Percentiles rank a stretch among this genome's conserved stretches.
phyloP scores from a whole-genome alignment of 2,113 vertebrate genomes.

The Nothocercus nigrocapillus region DNA sequence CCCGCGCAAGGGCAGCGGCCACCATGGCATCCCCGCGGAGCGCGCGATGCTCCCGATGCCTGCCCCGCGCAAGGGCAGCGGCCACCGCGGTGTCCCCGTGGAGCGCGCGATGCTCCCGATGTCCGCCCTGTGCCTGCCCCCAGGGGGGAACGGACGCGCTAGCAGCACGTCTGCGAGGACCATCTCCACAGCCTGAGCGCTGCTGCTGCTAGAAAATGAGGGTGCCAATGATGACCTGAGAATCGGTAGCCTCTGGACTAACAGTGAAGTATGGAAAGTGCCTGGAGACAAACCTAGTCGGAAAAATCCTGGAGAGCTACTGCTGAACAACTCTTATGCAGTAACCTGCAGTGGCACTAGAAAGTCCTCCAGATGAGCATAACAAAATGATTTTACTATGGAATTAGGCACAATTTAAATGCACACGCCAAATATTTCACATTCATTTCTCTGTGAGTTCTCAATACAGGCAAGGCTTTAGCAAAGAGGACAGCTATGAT shows the following conservation, averaged over 20 bases:
- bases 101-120: too few species aligned
- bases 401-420: background rate
- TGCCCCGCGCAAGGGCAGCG: too few species aligned
- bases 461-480: background rate
- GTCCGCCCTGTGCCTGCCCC: background rate
- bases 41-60: too few species aligned
- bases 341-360: background rate
- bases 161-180: background rate
- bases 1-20: too few species aligned
- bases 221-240: background rate
- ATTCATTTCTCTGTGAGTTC: background rate
- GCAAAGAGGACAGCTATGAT: background rate
- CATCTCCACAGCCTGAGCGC: background rate
- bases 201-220: background rate
- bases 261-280: background rate
- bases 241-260: background rate
- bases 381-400: background rate
- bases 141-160: background rate
- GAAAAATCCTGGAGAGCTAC: background rate
- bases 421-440: background rate
- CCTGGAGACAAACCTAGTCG: background rate
- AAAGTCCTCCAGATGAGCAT: background rate
- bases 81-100: too few species aligned
- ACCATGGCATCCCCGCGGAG: too few species aligned
- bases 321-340: background rate